Base-by-base conservation (phyloP, 2,888 invertebrate genomes). In the Pristionchus maxplancki region DNA sequence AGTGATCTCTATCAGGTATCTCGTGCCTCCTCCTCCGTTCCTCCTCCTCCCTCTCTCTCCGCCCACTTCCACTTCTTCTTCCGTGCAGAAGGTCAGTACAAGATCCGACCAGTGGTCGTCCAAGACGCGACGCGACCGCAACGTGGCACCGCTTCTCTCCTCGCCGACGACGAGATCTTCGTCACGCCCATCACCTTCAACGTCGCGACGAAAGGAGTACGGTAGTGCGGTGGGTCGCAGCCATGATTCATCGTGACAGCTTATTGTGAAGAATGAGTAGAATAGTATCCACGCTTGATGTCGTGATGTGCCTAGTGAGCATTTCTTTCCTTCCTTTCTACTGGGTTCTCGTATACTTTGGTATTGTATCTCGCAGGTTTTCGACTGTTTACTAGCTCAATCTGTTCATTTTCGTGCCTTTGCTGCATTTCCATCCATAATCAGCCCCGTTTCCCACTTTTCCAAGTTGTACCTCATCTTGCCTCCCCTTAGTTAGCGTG, bases 1-100 rank as follows among this genome's bases (percentile, higher is more conserved):
- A 0, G 13, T 67, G 15, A 37, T 20, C 20, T n/a, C 28, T 24
- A n/a, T 78, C 78, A 78, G 78, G 44, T 40, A 15, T 44, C 78
- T 44, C 78, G 78, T 78, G 44, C 28, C 50, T 50, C 71, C 17
- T 71, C 86, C 6, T 48, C 71, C 24, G 15, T 20, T 71, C 86
- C 71, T 50, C 89, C 84, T 37, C 64, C 88, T 34, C 89, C 90
- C 58, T 50, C 85, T 31, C 90, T 89, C 83, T 88, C 90, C 34
- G 78, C 92, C 31, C 87, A 87, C n/a, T 94, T 94, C 88, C 84
- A 89, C 28, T 89, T 93, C 84, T 82, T 93, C 48, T 94, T 94
- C 90, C 91, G 92, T 40, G 92, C 90, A 67, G 94, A 94, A 87
- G 94, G 94, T 28, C 91, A 91, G 34, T 92, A 90, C 89, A 92